phyloP scores from a whole-genome alignment of 1,140 invertebrate genomes.

The Drosophila malerkotliana region DNA sequence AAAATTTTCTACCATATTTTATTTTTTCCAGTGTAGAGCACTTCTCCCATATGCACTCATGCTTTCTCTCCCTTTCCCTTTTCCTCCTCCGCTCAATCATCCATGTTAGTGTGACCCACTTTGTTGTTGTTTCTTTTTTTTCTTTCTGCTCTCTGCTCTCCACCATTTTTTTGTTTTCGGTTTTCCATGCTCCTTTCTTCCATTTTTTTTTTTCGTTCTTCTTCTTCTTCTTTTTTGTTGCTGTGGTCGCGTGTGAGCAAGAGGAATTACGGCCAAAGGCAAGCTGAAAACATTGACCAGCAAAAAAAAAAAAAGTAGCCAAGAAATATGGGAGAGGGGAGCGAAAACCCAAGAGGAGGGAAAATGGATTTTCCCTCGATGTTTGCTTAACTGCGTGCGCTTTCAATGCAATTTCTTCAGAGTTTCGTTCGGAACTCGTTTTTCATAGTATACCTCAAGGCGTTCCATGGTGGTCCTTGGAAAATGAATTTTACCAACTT shows the following conservation, averaged over 20 bases:
- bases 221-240: conserved; percentile 10
- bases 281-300: conserved; percentile 34
- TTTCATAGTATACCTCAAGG: not conserved
- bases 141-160: conserved; percentile 31
- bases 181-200: conserved; percentile 2
- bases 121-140: conserved; percentile 31
- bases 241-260: conserved; percentile 55
- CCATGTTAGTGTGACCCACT: conserved; percentile 69
- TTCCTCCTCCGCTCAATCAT: conserved; percentile 14
- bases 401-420: conserved; percentile 5
- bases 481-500: not conserved
- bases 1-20: too few species aligned
- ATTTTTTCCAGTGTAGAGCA: not conserved
- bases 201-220: not conserved
- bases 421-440: not conserved
- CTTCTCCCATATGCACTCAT: conserved; percentile 6
- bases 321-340: conserved; percentile 16
- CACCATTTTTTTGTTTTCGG: not conserved
- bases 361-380: conserved; percentile 1
- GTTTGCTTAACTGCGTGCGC: conserved; percentile 6
- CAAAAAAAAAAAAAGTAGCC: conserved; percentile 44
- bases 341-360: conserved; percentile 3
- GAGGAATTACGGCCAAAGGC: conserved; percentile 44
- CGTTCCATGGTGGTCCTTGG: not conserved
- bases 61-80: not conserved